Evolutionary conservation across 2,113 vertebrate genomes (phyloP).

Genomic region (Prunella himalayana): DNA sequence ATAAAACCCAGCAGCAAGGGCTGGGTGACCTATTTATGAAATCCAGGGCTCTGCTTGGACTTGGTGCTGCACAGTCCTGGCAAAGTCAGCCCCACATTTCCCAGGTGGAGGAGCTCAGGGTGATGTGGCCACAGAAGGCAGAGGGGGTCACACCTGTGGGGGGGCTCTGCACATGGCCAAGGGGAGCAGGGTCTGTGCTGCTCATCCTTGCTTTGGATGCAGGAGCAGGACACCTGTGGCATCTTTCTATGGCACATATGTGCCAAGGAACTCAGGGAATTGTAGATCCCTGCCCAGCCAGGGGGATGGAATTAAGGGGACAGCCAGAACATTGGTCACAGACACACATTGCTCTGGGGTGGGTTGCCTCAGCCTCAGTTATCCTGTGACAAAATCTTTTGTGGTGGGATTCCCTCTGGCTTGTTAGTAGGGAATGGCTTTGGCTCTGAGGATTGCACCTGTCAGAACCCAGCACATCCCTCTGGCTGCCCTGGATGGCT

Average conservation of each 20-base stretch:
- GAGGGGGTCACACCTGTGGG: accelerated
- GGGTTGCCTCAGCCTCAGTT: background rate
- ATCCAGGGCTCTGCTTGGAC: background rate
- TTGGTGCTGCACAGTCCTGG: background rate
- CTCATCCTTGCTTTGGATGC: background rate
- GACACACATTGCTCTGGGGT: accelerated
- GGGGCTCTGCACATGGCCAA: background rate
- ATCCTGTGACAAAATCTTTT: background rate
- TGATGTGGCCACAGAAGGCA: background rate
- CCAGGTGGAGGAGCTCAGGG: background rate
- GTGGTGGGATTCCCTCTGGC: background rate
- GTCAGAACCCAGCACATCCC: no score
- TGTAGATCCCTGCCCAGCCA: background rate
- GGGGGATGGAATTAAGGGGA: background rate
- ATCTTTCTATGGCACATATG: background rate
- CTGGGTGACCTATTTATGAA: background rate
- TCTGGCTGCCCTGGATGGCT: no score
- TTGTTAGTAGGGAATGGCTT: background rate
- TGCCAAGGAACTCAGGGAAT: background rate
- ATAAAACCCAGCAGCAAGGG: background rate
- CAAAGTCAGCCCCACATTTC: background rate
- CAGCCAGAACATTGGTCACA: accelerated
- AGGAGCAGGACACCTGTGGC: background rate
- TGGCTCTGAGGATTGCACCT: background rate
- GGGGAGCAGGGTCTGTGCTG: background rate